Base-by-base conservation (phyloP, 2,888 invertebrate genomes). In the Athalia cordata region DNA sequence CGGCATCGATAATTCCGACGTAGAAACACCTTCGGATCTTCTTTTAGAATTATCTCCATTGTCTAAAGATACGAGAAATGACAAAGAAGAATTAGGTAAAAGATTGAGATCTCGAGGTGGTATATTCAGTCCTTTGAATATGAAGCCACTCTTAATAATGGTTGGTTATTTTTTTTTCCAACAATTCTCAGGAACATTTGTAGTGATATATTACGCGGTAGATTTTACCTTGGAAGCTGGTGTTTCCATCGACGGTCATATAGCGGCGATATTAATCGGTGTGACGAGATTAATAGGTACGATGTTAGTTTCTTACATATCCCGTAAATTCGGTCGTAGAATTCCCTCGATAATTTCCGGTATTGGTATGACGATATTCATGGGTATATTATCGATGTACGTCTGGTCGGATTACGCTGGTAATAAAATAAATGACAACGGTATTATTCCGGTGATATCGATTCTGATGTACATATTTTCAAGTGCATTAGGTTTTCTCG, bases 311-410 rank as follows among this genome's bases (percentile, higher is more conserved):
- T 90, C 91, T n/a, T 88, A 86, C 8, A 83, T 91, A 2, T 92
- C 92, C 3, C 93, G 93, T 76, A 90, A 88, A 66, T 92, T 91
- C 64, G 95, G 95, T 0, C 88, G 94, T 67, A 87, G 93, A 67
- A 90, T 92, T 3, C 91, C 94, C 0, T 91, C 94, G 0, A 89
- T 94, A 5, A 79, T 92, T 55, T 94, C 94, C 0, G 93, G 94
- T 0, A 80, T 89, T 0, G 91, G 93, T 0, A 93, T 93, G 91
- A 89, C 91, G 0, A n/a, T 92, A 0, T 92, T 91, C 77, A 92
- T 94, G 91, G 82, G 92, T 4, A 81, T 86, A 2, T 83, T 93
- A 49, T 91, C 92, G 0, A 82, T 87, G 4, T 92, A 92, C 82
- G 83, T 92, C 5, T 87, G 89, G 49, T 78, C 90, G 0, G 82